These are phyloP conservation scores for Gavia stellata DNA, from an alignment of 2,113 vertebrate genomes.

Conservation along the genomic window DNA sequence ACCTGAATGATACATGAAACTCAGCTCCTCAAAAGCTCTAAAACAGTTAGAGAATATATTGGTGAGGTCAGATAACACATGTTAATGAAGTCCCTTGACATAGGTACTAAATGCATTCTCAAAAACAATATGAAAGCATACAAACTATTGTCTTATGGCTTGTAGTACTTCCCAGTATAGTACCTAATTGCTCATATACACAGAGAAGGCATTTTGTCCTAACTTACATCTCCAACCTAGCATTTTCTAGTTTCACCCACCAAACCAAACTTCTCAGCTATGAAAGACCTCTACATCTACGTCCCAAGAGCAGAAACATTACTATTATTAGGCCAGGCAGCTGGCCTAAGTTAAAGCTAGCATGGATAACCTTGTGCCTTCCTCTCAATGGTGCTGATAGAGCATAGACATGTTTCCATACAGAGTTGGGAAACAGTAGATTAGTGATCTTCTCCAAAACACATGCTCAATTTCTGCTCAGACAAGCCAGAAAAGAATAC, in stretches of 20 bases:
- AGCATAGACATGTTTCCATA: not conserved
- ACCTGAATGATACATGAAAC: not conserved
- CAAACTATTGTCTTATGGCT: not conserved
- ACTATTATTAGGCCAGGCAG: not conserved
- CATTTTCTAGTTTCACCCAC: not conserved
- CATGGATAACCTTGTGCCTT: not conserved
- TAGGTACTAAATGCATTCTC: not conserved
- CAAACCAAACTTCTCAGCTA: not conserved
- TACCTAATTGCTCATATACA: not conserved
- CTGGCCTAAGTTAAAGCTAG: not conserved
- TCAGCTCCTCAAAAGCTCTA: not conserved
- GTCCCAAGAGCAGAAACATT: not conserved
- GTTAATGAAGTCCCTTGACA: not conserved
- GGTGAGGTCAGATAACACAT: not conserved
- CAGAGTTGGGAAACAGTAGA: rapidly evolving
- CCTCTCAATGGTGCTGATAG: not conserved
- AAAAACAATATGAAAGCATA: not conserved
- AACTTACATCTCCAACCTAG: not conserved
- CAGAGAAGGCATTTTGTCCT: not conserved
- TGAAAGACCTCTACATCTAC: not conserved
- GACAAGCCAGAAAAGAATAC: not conserved
- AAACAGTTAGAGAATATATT: not conserved
- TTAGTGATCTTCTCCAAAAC: not conserved
- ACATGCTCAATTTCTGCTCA: not conserved
- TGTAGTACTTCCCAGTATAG: not conserved